These are phyloP conservation scores for Melanostoma scalare DNA, from an alignment of 2,888 invertebrate genomes.

Conservation along the genomic window DNA sequence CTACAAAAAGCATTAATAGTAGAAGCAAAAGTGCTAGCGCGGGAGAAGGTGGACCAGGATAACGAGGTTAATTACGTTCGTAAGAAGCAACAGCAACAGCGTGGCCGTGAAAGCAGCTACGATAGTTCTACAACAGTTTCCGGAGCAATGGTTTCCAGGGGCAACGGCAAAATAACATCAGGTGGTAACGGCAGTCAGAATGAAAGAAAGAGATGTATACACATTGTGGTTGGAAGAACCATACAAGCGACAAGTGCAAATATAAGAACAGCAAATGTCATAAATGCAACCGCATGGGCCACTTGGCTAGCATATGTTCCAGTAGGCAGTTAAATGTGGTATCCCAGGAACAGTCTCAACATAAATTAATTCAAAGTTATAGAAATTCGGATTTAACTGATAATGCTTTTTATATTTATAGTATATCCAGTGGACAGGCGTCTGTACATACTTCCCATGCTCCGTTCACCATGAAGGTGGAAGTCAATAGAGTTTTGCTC, in stretches of 20 bases:
- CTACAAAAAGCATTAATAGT: background rate
- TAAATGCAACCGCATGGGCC: constrained; percentile 14
- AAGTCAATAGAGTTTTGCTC: constrained; percentile 6
- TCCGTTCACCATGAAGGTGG: constrained; percentile 1
- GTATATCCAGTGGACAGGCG: constrained; percentile 16
- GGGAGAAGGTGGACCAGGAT: background rate
- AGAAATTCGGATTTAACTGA: background rate
- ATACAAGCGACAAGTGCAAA: constrained; percentile 33
- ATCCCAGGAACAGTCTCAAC: background rate
- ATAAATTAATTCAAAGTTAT: background rate
- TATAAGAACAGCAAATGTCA: constrained; percentile 35
- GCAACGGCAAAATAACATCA: no score
- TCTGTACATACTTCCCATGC: constrained; percentile 4
- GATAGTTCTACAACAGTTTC: no score
- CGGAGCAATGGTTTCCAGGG: no score
- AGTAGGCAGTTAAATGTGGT: constrained; percentile 3
- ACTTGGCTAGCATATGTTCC: constrained; percentile 9
- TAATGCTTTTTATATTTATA: constrained; percentile 26
- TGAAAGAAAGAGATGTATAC: constrained; percentile 22
- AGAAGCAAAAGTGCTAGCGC: constrained; percentile 2
- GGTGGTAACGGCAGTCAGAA: background rate
- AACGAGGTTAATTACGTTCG: background rate
- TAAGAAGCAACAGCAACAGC: background rate
- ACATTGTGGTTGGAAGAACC: constrained; percentile 44
- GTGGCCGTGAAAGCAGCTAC: background rate